phyloP scores from a whole-genome alignment of 2,888 invertebrate species.

The Ceriagrion tenellum region DNA sequence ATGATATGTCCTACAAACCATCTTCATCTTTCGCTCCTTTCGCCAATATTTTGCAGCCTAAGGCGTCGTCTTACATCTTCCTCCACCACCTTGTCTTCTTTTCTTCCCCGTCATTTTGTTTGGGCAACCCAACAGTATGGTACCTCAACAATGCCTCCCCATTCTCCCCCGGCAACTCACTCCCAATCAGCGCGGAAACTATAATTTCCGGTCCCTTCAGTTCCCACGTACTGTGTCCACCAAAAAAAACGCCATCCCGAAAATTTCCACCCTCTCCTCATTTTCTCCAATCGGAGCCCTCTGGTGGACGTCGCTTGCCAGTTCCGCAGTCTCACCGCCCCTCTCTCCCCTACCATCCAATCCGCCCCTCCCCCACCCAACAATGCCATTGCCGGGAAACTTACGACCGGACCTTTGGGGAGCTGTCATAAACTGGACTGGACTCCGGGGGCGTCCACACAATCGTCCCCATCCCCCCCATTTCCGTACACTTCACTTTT shows the following conservation, averaged over 20 bases:
- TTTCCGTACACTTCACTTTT: neutral
- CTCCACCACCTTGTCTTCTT: no score
- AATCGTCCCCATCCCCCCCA: no score
- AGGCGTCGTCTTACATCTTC: no score
- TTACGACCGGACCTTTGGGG: constrained; percentile 16
- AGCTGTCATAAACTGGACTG: constrained; percentile 33
- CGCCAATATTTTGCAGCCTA: no score
- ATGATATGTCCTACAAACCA: no score
- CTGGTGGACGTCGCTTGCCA: neutral
- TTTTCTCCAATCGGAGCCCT: constrained; percentile 5
- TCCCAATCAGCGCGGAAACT: neutral
- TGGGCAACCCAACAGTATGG: neutral
- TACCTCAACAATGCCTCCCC: neutral
- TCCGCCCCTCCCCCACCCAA: neutral
- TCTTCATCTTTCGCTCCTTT: no score
- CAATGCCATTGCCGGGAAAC: neutral
- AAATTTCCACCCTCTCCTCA: neutral
- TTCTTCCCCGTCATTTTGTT: neutral
- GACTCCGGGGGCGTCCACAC: neutral
- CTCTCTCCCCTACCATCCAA: neutral
- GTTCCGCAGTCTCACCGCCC: neutral
- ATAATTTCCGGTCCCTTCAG: neutral
- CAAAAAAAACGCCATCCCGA: neutral
- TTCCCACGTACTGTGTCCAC: neutral
- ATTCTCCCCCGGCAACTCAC: neutral